Evolutionary conservation across 2,888 invertebrate species (phyloP), one percentile per base, ranked within the genome.

Genomic region (Odontomyia ornata): DNA sequence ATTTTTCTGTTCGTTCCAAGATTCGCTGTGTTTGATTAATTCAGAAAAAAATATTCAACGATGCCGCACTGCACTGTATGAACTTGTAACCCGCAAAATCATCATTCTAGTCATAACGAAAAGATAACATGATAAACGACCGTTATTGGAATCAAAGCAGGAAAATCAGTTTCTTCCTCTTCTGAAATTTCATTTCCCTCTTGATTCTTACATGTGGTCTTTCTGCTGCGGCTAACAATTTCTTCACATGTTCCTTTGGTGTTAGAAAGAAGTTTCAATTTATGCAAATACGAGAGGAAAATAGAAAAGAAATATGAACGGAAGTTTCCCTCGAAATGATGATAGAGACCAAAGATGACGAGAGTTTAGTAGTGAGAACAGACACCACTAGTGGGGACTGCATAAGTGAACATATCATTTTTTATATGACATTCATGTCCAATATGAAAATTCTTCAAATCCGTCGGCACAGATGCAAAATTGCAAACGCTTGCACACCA

Each of bases 81-180:
- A 52, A 52, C 52, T 52, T 52, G 52, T 52, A 52, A 15, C 52
- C 52, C 52, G 52, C 52, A 52, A 52, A 52, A 52, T 52, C 52
- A 52, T 52, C 52, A 52, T 52, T 52, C 52, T 15, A 52, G 4
- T 52, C 18, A 52, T 52, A 60, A 1, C 60, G 3, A 18, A 21
- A 60, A 25, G 23, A 60, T 60, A 60, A 21, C 60, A 60, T 15
- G 25, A 21, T 60, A 60, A 60, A 60, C 60, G 3, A 60, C 4
- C 60, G 7, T 60, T 60, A 60, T 60, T 60, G 60, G 25, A 60
- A 25, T 18, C 21, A 21, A n/a, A 0, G 25, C 60, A 18, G 25
- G 60, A 60, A 60, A 60, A 60, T 60, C 60, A 60, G 18, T n/a
- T 60, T 60, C 60, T 60, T 25, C n/a, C 18, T 52, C 52, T 15